These are phyloP conservation scores for Bombus haemorrhoidalis DNA, from an alignment of 1,140 invertebrate genomes.

Conservation along the genomic window DNA sequence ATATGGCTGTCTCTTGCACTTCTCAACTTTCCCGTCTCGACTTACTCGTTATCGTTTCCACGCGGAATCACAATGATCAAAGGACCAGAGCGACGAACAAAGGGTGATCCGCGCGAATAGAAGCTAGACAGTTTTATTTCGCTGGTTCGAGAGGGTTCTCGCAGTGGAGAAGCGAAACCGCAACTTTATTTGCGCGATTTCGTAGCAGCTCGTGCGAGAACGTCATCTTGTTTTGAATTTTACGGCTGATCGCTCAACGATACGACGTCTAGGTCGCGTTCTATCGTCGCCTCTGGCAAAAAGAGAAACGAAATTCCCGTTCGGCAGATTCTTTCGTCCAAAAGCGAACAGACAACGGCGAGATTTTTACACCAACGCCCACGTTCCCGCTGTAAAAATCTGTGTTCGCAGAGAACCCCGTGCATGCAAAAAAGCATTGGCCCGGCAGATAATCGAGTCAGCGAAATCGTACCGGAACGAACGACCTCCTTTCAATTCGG, in stretches of 20 bases:
- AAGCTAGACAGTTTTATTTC: slow-evolving; percentile 24
- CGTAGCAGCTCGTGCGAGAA: slow-evolving; percentile 27
- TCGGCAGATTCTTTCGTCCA: slow-evolving; percentile 13
- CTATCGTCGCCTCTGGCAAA: slow-evolving; percentile 20
- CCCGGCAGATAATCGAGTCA: slow-evolving; percentile 24
- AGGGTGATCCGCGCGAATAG: slow-evolving; percentile 13
- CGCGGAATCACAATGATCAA: neutral
- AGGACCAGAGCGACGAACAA: neutral
- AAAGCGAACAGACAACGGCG: neutral
- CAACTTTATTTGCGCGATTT: slow-evolving; percentile 64
- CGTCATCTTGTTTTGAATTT: slow-evolving; percentile 56
- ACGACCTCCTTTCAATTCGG: slow-evolving; percentile 1
- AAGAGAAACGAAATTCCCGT: slow-evolving; percentile 47
- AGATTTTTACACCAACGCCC: neutral
- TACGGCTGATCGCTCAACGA: slow-evolving; percentile 61
- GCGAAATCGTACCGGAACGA: slow-evolving; percentile 14
- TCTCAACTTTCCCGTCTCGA: neutral
- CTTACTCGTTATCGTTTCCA: neutral
- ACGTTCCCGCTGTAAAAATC: slow-evolving; percentile 18
- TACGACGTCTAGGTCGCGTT: slow-evolving; percentile 45
- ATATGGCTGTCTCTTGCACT: no score
- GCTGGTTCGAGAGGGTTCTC: neutral
- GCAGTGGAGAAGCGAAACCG: slow-evolving; percentile 21
- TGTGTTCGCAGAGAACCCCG: neutral
- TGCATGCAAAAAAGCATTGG: neutral